These are phyloP conservation scores for Phymanthus crucifer DNA, from an alignment of 92 coral and sea anemone genomes.

Conservation along the genomic window DNA sequence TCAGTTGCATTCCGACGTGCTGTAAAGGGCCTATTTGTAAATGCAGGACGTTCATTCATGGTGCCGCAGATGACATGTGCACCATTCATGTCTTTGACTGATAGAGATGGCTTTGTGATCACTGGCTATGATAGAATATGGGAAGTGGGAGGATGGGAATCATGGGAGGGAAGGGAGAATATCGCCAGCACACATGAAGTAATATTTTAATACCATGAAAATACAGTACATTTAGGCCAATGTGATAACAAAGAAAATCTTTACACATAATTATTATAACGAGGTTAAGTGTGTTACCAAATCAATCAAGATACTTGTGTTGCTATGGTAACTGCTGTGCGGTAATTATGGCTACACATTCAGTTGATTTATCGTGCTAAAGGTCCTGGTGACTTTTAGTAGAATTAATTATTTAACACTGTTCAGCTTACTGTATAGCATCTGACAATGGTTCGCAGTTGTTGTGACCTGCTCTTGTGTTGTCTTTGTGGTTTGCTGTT, in stretches of 20 bases:
- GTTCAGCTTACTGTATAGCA: background rate
- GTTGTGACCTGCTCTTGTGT: background rate
- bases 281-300: background rate
- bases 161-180: background rate
- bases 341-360: background rate
- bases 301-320: background rate
- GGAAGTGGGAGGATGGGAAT: background rate
- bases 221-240: too few species aligned
- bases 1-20: too few species aligned
- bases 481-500: background rate
- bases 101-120: background rate
- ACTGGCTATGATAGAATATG: background rate
- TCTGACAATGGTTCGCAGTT: background rate
- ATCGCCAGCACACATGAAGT: background rate
- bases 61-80: background rate
- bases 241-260: background rate
- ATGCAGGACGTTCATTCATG: too few species aligned
- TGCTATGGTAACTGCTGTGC: constrained; percentile 5
- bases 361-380: background rate
- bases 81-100: background rate
- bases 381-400: background rate
- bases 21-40: too few species aligned
- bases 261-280: background rate
- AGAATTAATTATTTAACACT: background rate
- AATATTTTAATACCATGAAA: too few species aligned